These are phyloP conservation scores for Pogonus chalceus DNA, from an alignment of 1,140 invertebrate species.

Conservation along the genomic window DNA sequence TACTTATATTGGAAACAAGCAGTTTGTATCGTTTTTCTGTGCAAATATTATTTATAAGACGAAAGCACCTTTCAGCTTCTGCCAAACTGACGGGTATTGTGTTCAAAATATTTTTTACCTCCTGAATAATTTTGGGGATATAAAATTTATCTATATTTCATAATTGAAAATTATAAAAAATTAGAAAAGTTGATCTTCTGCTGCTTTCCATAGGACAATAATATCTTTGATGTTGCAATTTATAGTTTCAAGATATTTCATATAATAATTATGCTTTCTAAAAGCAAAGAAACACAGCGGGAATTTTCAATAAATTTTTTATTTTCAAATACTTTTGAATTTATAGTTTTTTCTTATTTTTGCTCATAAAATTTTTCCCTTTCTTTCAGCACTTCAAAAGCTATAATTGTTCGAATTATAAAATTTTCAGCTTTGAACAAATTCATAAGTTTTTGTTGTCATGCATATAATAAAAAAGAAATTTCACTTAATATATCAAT, in stretches of 20 bases:
- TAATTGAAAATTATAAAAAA: slow-evolving; percentile 1
- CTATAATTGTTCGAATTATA: background rate
- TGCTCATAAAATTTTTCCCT: background rate
- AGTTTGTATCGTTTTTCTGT: too few relatives aligned
- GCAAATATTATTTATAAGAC: too few relatives aligned
- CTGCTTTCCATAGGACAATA: background rate
- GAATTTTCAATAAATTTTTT: background rate
- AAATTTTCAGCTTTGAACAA: background rate
- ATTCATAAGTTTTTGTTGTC: background rate
- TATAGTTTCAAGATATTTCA: background rate
- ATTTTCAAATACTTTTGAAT: background rate
- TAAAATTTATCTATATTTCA: slow-evolving; percentile 6
- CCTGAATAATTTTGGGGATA: too few relatives aligned
- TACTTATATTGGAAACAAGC: too few relatives aligned
- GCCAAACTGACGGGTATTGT: too few relatives aligned
- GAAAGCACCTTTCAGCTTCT: too few relatives aligned
- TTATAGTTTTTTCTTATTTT: background rate
- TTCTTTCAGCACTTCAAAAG: background rate
- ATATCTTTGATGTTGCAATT: background rate
- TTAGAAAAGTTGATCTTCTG: slow-evolving; percentile 1
- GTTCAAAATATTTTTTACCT: too few relatives aligned
- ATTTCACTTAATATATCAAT: background rate
- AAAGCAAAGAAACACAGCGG: background rate
- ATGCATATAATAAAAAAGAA: background rate
- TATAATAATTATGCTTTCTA: background rate